Evolutionary conservation across 1,140 invertebrate species (phyloP), one percentile per base, ranked within the genome.

Genomic region (Listronotus oregonensis): DNA sequence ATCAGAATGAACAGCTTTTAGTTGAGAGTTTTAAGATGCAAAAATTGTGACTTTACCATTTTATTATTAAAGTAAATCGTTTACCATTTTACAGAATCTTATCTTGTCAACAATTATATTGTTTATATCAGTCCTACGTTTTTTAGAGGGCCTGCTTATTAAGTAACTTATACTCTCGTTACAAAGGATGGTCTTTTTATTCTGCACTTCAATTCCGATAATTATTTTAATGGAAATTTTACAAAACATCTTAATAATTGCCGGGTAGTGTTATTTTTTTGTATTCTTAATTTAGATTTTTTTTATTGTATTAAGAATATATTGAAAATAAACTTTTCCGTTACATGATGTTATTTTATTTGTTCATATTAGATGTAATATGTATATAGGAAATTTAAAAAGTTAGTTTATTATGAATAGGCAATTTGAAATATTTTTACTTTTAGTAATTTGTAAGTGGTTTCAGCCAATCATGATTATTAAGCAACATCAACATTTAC

Each of bases 391-490:
- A 14, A 52, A 17, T 21, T 52, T 52, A 6, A 37, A 40, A 10
- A 55, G 10, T 12, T 40, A 55, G 15, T 11, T 34, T 55, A 39
- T 55, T 14, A 39, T 39, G n/a, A 31, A 52, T 37, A 37, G 43
- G 56, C 43, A 59, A 27, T 46, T 12, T 43, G 31, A 46, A 59
- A 44, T 56, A 31, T 40, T 37, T 56, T 40, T 59, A 46, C 15
- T 32, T 43, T 34, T 17, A 39, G 42, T 14, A 43, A 63, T 18
- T 54, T 31, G 18, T 63, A 49, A 52, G 31, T 54, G 14, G 50
- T 63, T 63, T 63, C 60, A 42, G 47, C 60, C 39, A 52, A 44
- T 63, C 18, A 31, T 46, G 14, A 43, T 52, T 52, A 31, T 15
- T 12, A 40, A 55, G n/a, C 7, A 1, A 31, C 34, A 60, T 49